phyloP scores from a whole-genome alignment of 2,888 invertebrate genomes.

The Thera britannica region DNA sequence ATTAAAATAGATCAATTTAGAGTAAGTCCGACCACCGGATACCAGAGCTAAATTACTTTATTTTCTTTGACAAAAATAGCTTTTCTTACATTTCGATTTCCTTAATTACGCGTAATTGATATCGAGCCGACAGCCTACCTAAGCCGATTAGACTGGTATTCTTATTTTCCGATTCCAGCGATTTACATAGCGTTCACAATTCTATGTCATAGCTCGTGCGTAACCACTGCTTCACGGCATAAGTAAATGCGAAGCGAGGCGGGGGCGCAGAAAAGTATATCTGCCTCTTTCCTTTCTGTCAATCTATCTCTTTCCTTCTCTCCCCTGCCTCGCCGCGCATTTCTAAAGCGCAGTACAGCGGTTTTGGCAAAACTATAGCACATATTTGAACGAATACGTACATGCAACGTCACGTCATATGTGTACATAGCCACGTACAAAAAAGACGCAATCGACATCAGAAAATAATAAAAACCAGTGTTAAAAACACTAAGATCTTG shows the following conservation, averaged over 20 bases:
- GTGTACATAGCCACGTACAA: neutral
- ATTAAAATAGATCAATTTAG: constrained; percentile 37
- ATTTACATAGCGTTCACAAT: neutral
- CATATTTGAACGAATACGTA: neutral
- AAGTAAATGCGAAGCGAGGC: too few relatives aligned
- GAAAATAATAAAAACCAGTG: constrained; percentile 13
- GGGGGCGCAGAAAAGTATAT: too few relatives aligned
- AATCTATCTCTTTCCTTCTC: too few relatives aligned
- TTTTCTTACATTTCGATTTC: constrained; percentile 69
- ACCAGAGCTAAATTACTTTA: constrained; percentile 71
- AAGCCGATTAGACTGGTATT: constrained; percentile 43
- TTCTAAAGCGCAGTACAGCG: too few relatives aligned
- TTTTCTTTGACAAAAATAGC: constrained; percentile 81
- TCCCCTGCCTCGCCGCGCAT: too few relatives aligned
- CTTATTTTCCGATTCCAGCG: neutral
- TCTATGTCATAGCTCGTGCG: too few relatives aligned
- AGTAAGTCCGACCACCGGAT: constrained; percentile 74
- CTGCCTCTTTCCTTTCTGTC: too few relatives aligned
- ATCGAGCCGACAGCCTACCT: constrained; percentile 69
- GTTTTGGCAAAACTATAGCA: too few relatives aligned
- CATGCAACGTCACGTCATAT: neutral
- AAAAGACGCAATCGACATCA: neutral
- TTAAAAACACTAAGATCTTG: constrained; percentile 30
- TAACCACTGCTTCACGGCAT: too few relatives aligned
- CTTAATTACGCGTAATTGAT: constrained; percentile 75